These are phyloP conservation scores for Potamarius usumacintae DNA, from an alignment of 2,113 vertebrate species.

Conservation along the genomic window DNA sequence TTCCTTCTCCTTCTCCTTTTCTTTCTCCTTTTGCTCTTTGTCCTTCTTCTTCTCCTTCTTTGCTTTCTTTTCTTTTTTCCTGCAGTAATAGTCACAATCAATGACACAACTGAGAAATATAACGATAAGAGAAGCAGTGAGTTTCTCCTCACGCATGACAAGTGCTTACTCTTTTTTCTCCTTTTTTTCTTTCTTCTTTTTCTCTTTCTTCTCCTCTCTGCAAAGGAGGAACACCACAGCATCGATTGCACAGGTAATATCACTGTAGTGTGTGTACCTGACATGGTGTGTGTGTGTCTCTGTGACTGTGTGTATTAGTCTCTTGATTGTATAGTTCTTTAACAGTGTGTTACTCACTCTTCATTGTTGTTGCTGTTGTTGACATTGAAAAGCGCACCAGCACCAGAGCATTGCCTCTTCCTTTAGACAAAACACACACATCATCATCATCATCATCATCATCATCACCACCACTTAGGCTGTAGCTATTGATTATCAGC, in stretches of 20 bases:
- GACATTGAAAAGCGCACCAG: conserved; percentile 74
- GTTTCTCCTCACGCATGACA: conserved; percentile 38
- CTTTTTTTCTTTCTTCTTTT: conserved; percentile 60
- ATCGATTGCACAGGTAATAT: background rate
- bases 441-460: conserved; percentile 1
- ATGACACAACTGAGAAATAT: too few species aligned
- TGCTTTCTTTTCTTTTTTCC: conserved; percentile 75
- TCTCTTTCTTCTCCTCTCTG: conserved; percentile 67
- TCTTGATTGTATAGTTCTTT: background rate
- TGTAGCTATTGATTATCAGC: background rate
- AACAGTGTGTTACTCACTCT: conserved; percentile 71
- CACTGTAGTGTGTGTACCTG: background rate
- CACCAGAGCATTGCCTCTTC: conserved; percentile 57
- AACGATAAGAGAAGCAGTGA: background rate
- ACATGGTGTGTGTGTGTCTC: background rate
- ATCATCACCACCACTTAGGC: background rate
- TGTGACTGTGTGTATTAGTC: conserved; percentile 3
- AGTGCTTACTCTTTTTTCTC: conserved; percentile 60
- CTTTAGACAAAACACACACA: conserved; percentile 53
- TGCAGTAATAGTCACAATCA: conserved; percentile 39
- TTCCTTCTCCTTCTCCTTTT: conserved; percentile 62
- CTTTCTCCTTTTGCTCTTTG: conserved; percentile 63
- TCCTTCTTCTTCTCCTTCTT: conserved; percentile 76
- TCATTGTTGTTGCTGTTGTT: conserved; percentile 95
- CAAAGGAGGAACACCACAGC: background rate